Evolutionary conservation across 2,113 vertebrate species (phyloP).

Genomic region (Ceyx melanurus): DNA sequence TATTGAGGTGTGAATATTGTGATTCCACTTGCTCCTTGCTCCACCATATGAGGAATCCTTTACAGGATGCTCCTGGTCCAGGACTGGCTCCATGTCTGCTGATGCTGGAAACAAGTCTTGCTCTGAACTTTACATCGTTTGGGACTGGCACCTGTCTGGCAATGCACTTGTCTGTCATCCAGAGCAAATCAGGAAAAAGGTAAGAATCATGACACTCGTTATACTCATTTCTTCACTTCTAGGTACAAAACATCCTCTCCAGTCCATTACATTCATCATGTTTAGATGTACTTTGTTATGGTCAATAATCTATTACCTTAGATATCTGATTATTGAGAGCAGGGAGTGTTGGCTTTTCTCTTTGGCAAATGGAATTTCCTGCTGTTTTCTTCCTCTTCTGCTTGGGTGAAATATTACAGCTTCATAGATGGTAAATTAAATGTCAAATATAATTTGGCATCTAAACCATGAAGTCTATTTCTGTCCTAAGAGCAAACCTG

Average conservation of each 20-base stretch:
- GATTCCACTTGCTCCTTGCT: background rate
- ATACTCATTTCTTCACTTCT: background rate
- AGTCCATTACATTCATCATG: background rate
- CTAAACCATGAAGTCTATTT: slow-evolving; percentile 47
- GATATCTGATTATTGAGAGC: background rate
- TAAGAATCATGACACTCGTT: background rate
- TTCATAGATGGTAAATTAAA: slow-evolving; percentile 69
- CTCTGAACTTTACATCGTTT: background rate
- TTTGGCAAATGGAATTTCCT: slow-evolving; percentile 32
- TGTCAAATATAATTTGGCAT: slow-evolving; percentile 64
- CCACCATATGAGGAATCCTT: background rate
- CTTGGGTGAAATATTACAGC: slow-evolving; percentile 20
- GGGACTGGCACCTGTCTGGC: background rate
- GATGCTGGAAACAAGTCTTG: background rate
- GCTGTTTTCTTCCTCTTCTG: slow-evolving; percentile 16
- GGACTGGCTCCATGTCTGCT: background rate
- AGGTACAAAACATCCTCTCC: background rate
- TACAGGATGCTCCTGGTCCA: background rate
- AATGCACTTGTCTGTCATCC: background rate
- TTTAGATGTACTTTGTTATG: background rate
- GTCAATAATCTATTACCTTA: slow-evolving; percentile 37
- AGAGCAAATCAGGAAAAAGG: background rate
- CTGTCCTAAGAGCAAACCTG: slow-evolving; percentile 48
- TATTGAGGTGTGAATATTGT: background rate
- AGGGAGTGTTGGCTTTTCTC: background rate